Evolutionary conservation across 2,888 invertebrate genomes (phyloP), one percentile per base, ranked within the genome.

Genomic region (Drosophila rubida): DNA sequence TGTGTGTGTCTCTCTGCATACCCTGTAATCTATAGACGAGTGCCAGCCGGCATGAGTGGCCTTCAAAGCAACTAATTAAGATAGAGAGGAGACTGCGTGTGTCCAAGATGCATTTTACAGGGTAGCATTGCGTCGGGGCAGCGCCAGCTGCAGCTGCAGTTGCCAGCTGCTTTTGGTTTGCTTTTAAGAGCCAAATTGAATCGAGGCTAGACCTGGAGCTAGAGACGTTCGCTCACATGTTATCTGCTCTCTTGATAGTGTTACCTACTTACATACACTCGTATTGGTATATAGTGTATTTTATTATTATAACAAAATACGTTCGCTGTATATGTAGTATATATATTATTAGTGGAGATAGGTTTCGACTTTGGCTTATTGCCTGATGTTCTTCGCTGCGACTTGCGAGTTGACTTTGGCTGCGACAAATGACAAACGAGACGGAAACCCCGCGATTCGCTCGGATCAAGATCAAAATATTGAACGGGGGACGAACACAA

Each of bases 211-310:
- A 73, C 16, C 32, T n/a, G 32, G 4, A 14, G 25, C 51, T 42
- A 60, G 32, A 69, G 62, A 66, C 65, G 71, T 77, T 71, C 59
- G 62, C 80, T 80, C 74, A 80, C 46, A 41, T 61, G 80, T 82
- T 84, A 84, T 81, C 85, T 85, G 53, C 80, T 82, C 66, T 75
- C 80, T 72, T 69, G 81, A 81, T 81, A 81, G 65, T 85, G 66
- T 72, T 68, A 62, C 71, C 78, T 59, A 65, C 70, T 74, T 69
- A 69, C 49, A 62, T 44, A 53, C 32, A 73, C 19, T 41, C 3
- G 19, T 19, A 19, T 19, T 2, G 1, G 30, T 8, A 27, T 16
- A 51, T 25, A 51, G 54, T 35, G 19, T 37, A 16, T 35, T 35
- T 2, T 16, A 14, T 16, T 39, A 16, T 14, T 13, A 27, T 39